Percentiles rank a stretch among this genome's conserved stretches.
Evolutionary conservation across 2,888 invertebrate species (phyloP).

Genomic region (Leuctra nigra): DNA sequence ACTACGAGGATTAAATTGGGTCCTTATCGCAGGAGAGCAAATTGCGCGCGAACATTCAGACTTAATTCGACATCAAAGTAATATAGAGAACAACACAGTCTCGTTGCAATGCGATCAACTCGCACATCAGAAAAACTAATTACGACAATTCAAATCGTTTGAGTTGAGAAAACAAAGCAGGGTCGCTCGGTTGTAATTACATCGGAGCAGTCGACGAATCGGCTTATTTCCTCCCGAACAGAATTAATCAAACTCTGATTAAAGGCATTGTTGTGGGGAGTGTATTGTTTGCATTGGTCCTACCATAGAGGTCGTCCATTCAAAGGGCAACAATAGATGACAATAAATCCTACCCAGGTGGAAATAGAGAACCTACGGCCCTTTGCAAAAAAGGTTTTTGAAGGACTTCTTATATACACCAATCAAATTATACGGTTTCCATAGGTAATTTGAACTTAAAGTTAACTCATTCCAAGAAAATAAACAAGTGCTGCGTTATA

Average conservation of each 20-base stretch:
- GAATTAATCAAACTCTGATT: neutral
- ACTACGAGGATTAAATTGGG: too few relatives aligned
- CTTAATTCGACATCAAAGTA: constrained; percentile 4
- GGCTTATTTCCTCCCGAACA: neutral
- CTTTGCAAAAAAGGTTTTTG: too few relatives aligned
- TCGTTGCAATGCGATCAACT: neutral
- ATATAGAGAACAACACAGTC: neutral
- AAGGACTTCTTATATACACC: too few relatives aligned
- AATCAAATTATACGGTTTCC: too few relatives aligned
- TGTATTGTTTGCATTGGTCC: neutral
- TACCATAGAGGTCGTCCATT: too few relatives aligned
- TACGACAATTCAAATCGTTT: neutral
- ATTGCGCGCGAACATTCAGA: neutral
- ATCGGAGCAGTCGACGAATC: neutral
- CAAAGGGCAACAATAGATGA: too few relatives aligned
- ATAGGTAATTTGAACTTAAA: too few relatives aligned
- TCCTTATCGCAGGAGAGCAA: neutral
- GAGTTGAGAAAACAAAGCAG: neutral
- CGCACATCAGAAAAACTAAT: too few relatives aligned
- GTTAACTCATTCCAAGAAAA: too few relatives aligned
- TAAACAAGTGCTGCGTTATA: too few relatives aligned
- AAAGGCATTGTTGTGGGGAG: neutral
- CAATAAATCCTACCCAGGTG: too few relatives aligned
- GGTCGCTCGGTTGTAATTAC: neutral
- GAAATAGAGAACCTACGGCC: too few relatives aligned